Evolutionary conservation across 2,797 vertebrate species (phyloP).

Genomic region (Meda fulgida): DNA sequence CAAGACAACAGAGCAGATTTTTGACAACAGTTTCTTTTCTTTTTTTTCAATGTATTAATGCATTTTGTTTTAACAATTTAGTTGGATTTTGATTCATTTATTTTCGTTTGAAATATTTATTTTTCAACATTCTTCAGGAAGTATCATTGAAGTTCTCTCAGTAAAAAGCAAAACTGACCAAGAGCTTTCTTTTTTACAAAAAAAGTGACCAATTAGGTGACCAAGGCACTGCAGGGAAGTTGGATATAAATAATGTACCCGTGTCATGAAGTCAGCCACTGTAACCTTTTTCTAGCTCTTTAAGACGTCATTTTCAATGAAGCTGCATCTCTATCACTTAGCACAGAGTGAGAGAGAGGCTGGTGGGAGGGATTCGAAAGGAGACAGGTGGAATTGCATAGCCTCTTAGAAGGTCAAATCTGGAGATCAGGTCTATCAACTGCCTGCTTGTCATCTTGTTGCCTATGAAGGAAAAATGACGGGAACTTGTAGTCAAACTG

Average conservation of each 20-base stretch:
- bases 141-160: background rate
- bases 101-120: background rate
- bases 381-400: constrained; percentile 29
- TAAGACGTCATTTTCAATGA: constrained; percentile 81
- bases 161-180: constrained; percentile 25
- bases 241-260: constrained; percentile 76
- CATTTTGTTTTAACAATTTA: background rate
- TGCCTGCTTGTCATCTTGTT: constrained; percentile 58
- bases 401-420: constrained; percentile 70
- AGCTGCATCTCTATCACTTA: constrained; percentile 79
- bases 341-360: constrained; percentile 36
- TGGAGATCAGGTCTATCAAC: constrained; percentile 60
- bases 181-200: constrained; percentile 14
- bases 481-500: constrained; percentile 32
- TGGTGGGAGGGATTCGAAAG: constrained; percentile 32
- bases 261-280: constrained; percentile 76
- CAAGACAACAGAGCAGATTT: background rate
- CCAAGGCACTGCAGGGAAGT: constrained; percentile 51
- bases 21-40: background rate
- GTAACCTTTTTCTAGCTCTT: constrained; percentile 83
- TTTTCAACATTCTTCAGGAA: background rate
- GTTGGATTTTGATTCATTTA: background rate
- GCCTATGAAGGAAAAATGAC: constrained; percentile 54
- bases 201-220: constrained; percentile 61
- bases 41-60: background rate